Base-by-base conservation (phyloP, 1,140 invertebrate genomes). In the Steinernema khuongi region DNA sequence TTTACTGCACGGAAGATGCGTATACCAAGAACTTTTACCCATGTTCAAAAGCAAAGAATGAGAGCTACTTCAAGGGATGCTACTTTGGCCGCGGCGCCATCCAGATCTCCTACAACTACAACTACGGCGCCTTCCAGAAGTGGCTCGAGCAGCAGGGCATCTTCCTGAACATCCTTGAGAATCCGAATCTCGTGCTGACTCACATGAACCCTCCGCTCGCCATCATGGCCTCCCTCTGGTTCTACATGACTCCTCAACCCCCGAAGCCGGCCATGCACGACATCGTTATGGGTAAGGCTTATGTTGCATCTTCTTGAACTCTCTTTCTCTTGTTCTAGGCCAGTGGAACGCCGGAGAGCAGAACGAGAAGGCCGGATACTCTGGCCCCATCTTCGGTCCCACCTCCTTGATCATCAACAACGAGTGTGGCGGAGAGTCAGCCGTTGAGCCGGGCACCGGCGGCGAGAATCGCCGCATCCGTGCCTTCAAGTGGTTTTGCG, bases 221-320 rank as follows among this genome's bases (percentile, higher is more conserved):
- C 7, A 72, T 84, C 28, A 67, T 84, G 44, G 82, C 83, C 44
- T 82, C 82, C 14, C 32, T 84, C 0, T 84, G 83, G 83, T 77
- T 77, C 66, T 84, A 83, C 31, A 85, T 84, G 83, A 85, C 83
- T 29, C 83, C 83, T 1, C 83, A 84, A 44, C 83, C 83, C 0
- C 83, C 83, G 1, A 84, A 84, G 36, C 83, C 83, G 1, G 80
- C 83, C 18, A 84, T 84, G 83, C 83, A 84, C 68, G 83, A 84
- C 67, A 84, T 84, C 33, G 75, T 84, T 1, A 76, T 85, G 70
- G 82, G 82, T 72, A 78, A 67, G 72, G 11, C 18, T n/a, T 33
- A 31, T 0, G 17, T 7, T 75, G 19, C 29, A 33, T 36, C 28
- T 17, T 18, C 1, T 22, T 22, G 26, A 28, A 1, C 1, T 4